These are phyloP conservation scores for Protodeltote pygarga DNA, from an alignment of 2,888 invertebrate species.

Conservation along the genomic window DNA sequence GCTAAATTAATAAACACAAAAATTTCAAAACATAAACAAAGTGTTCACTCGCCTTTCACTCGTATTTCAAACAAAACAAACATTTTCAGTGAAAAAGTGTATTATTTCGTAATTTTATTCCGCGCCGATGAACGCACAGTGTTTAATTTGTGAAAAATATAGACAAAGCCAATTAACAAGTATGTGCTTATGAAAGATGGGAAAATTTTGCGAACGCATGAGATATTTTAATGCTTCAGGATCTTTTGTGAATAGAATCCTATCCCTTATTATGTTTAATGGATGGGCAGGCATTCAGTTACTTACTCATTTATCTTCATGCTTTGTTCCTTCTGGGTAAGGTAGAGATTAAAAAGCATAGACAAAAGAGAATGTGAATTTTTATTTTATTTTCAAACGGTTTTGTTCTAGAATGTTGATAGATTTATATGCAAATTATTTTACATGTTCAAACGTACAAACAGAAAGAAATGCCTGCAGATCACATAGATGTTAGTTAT, in stretches of 20 bases:
- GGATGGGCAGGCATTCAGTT: constrained; percentile 24
- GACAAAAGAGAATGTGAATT: no score
- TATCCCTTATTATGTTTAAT: constrained; percentile 17
- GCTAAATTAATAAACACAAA: constrained; percentile 4
- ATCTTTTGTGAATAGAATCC: constrained; percentile 7
- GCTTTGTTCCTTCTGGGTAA: no score
- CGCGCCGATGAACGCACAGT: constrained; percentile 4
- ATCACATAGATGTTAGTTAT: no score
- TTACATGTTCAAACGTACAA: no score
- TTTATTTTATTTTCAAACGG: no score
- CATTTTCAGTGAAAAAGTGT: constrained; percentile 9
- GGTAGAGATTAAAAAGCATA: no score
- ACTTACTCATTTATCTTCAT: neutral
- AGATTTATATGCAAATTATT: no score
- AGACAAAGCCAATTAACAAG: constrained; percentile 32
- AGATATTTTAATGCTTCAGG: constrained; percentile 22
- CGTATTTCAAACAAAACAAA: constrained; percentile 6
- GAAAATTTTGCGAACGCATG: constrained; percentile 5
- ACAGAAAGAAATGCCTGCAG: no score
- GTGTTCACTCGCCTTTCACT: constrained; percentile 3
- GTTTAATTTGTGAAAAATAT: constrained; percentile 25
- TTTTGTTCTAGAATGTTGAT: no score
- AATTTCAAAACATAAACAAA: neutral
- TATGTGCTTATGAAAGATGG: constrained; percentile 5
- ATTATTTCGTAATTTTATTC: constrained; percentile 11